Conservation (phyloP, 2,888 invertebrate genomes). For the Glyphotaelius pellucidus region DNA sequence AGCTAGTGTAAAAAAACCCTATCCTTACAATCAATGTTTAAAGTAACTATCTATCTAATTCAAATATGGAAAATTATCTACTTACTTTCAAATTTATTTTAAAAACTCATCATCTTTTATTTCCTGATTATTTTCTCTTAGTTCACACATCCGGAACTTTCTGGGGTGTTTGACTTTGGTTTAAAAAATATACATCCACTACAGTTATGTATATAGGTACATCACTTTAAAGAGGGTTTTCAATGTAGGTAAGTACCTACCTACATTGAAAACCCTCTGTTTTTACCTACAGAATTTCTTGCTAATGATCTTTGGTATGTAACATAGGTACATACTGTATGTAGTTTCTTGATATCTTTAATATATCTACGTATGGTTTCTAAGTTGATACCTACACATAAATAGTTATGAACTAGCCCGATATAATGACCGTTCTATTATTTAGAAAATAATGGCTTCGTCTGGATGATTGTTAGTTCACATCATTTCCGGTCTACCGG, state of each 20-base stretch:
- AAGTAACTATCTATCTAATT: too few species aligned
- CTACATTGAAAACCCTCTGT: too few species aligned
- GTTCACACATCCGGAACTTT: neutral
- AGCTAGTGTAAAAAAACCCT: too few species aligned
- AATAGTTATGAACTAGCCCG: neutral
- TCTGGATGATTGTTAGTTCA: conserved; percentile 6
- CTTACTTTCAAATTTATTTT: neutral
- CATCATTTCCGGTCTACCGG: conserved; percentile 13
- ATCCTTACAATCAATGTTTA: too few species aligned
- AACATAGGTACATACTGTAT: neutral
- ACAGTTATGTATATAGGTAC: too few species aligned
- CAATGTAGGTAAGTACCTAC: too few species aligned
- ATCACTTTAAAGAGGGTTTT: too few species aligned
- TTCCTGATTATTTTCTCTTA: neutral
- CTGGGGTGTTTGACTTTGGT: neutral
- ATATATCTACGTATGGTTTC: too few species aligned
- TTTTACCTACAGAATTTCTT: neutral
- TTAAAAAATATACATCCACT: neutral
- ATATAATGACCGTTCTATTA: neutral
- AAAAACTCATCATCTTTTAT: neutral
- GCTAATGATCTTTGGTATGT: neutral
- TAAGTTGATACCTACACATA: neutral
- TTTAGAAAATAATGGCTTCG: neutral
- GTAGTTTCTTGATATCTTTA: too few species aligned
- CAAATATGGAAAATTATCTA: too few species aligned